Evolutionary conservation across 1,140 invertebrate species (phyloP), one percentile per base, ranked within the genome.

Genomic region (Sinonovacula constricta): DNA sequence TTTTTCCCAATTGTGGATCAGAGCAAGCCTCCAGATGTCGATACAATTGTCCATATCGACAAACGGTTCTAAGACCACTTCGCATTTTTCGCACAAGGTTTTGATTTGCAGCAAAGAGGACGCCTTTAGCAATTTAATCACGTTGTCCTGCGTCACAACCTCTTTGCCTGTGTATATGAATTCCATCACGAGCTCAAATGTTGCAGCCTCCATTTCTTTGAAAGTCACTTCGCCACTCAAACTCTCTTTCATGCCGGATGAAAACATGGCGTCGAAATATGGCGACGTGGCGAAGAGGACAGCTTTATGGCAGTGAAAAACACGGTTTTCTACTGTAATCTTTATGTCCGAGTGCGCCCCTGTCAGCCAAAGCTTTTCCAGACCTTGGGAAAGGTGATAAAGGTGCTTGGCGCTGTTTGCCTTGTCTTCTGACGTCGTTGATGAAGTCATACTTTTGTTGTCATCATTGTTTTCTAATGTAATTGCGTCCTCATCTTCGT

Each of bases 181-280:
- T 22, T 82, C 79, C 45, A 88, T 66, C 18, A 88, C 83, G 22
- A 82, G 70, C 53, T 82, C 80, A 79, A 88, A 87, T 4, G 85
- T 74, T 31, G 83, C 77, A 2, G 80, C 75, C 24, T 87, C 85
- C 71, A 87, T 87, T 34, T 88, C 86, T 28, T 87, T 83, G 36
- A 87, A 85, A 33, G 80, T 85, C 26, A 88, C 85, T 22, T 88
- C 71, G 2, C 87, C 88, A 26, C 83, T 85, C 12, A 86, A 76
- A 62, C 83, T 84, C 79, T 89, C 87, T 24, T 83, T 82, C 87
- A 89, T 88, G 15, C 87, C 86, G 0, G 88, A 87, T 7, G 70
- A 83, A 81, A 86, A 86, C 85, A 86, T 86, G 26, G 85, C 85
- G 39, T 86, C 83, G 57, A 86, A 86, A 56, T 86, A 86, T 14